A percentile compares a stretch with the other conserved stretches of the same genome.
Conservation (phyloP, 2,888 invertebrate species). For the Ophion costatus region DNA sequence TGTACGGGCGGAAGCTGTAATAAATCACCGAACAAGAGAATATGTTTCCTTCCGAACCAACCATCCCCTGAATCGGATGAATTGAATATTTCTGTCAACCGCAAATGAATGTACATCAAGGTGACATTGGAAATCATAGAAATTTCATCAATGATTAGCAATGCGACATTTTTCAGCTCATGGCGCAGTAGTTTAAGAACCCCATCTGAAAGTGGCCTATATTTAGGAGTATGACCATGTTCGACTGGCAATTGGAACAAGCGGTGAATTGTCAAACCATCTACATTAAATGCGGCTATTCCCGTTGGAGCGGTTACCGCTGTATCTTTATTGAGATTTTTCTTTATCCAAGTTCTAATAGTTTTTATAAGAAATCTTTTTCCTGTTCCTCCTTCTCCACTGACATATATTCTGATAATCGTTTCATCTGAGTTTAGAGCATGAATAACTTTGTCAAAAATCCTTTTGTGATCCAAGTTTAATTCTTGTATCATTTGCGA, state of each 20-base stretch:
- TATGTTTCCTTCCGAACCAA: conserved; percentile 75
- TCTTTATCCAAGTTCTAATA: conserved; percentile 72
- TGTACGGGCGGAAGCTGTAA: conserved; percentile 75
- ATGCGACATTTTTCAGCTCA: too few species aligned
- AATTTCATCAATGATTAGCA: too few species aligned
- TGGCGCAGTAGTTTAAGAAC: conserved; percentile 70
- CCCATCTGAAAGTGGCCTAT: conserved; percentile 72
- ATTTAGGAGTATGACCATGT: conserved; percentile 74
- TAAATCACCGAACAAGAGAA: conserved; percentile 75
- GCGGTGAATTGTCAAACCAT: conserved; percentile 76
- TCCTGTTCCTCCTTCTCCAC: conserved; percentile 75
- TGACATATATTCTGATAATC: conserved; percentile 67
- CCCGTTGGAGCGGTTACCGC: conserved; percentile 71
- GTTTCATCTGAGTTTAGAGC: conserved; percentile 31
- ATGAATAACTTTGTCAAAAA: conserved; percentile 61
- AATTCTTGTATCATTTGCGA: conserved; percentile 63
- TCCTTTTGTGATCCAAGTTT: conserved; percentile 67
- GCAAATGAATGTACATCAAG: conserved; percentile 53
- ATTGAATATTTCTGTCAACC: conserved; percentile 73
- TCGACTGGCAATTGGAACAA: conserved; percentile 76
- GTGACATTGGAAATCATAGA: too few species aligned
- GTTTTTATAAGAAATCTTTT: conserved; percentile 76
- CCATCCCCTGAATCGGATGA: conserved; percentile 71
- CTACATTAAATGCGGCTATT: conserved; percentile 78
- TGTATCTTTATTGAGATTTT: conserved; percentile 70